Evolutionary conservation across 1,140 invertebrate species (phyloP), one percentile per base, ranked within the genome.

Genomic region (Pseudomyrmex gracilis): DNA sequence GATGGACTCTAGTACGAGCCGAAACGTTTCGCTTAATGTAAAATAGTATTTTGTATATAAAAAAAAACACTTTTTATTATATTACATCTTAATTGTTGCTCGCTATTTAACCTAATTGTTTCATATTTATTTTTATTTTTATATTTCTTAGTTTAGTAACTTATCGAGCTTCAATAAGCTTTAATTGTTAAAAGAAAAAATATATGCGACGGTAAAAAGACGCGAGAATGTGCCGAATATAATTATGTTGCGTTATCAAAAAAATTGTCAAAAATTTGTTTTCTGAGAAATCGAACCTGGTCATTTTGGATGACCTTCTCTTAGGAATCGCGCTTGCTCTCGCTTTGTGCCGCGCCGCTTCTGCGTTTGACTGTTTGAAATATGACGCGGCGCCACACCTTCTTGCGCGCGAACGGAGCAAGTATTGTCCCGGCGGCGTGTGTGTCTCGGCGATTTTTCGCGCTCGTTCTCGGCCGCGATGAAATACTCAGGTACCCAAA

Each of bases 311-410:
- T 43, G 51, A n/a, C 63, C 53, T 47, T 80, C 76, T 34, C 34
- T 34, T 70, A 80, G 70, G 76, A 60, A 34, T 60, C 55, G 55
- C 70, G 70, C n/a, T n/a, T 76, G 58, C 64, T 17, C 85, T 15
- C 86, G 89, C 90, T 92, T 92, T 92, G 91, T 91, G 90, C 85
- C 85, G 80, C 74, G 84, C 85, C 9, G 89, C 84, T 90, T 84
- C 92, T 94, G 93, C 90, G 89, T 87, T 89, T 94, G 93, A 93
- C 93, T 93, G 86, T 93, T n/a, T n/a, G 92, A 94, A 93, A 93
- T 93, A 94, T 91, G 91, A 87, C 76, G 80, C 83, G 73, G 87
- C 89, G 87, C 93, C 93, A 93, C 92, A 93, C 92, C 92, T 92
- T 89, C 91, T 91, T 88, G 88, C 87, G 80, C 87, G 88, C 87